Conservation (phyloP, 2,888 invertebrate species). For the Melanostoma scalare region DNA sequence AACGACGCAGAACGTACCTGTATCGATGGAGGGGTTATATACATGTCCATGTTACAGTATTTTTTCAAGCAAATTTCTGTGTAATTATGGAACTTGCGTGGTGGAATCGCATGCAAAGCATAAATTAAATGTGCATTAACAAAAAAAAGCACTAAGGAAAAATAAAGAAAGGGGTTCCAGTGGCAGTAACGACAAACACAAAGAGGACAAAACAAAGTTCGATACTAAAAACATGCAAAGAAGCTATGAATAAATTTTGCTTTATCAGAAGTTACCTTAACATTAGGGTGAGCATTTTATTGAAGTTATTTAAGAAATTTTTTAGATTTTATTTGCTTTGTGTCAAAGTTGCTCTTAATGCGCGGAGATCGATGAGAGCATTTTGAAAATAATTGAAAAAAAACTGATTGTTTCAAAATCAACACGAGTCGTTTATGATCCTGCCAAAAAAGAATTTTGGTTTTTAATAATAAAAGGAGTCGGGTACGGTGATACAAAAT, state of each 20-base stretch:
- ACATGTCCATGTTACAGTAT: background rate
- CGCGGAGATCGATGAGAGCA: too few species aligned
- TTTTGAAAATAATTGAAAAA: too few species aligned
- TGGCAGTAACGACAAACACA: background rate
- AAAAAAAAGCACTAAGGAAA: background rate
- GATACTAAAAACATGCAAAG: conserved; percentile 13
- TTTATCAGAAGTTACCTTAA: too few species aligned
- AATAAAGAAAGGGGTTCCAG: background rate
- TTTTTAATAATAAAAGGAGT: too few species aligned
- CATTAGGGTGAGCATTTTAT: too few species aligned
- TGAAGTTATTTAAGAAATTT: too few species aligned
- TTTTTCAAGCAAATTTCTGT: background rate
- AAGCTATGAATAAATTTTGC: background rate
- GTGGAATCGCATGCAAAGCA: conserved; percentile 51
- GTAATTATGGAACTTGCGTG: conserved; percentile 5
- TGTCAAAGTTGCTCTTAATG: too few species aligned
- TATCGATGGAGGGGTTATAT: background rate
- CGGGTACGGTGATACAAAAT: too few species aligned
- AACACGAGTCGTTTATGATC: too few species aligned
- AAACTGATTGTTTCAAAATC: too few species aligned
- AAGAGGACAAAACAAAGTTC: background rate
- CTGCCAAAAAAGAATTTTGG: too few species aligned
- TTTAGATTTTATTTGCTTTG: too few species aligned
- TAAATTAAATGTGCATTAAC: conserved; percentile 18
- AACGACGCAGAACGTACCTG: conserved; percentile 93